These are phyloP conservation scores for Acanthococcus lagerstroemiae DNA, from an alignment of 2,888 invertebrate genomes.

Conservation along the genomic window DNA sequence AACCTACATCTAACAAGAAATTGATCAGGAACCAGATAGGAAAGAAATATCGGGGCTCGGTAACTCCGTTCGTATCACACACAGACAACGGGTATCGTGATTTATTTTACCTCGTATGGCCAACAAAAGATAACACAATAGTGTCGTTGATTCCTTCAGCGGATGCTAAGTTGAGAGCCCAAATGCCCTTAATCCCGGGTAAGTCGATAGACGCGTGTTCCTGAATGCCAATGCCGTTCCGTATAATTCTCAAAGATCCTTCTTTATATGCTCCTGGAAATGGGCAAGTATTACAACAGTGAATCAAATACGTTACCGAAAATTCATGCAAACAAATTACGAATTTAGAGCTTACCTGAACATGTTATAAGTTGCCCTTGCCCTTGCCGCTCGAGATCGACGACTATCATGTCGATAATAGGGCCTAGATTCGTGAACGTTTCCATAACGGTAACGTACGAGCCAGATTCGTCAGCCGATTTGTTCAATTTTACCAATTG, in stretches of 20 bases:
- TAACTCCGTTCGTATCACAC: too few relatives aligned
- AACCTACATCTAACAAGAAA: too few relatives aligned
- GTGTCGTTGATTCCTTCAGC: conserved; percentile 63
- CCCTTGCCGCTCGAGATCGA: conserved; percentile 90
- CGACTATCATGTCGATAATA: conserved; percentile 95
- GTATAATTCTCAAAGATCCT: conserved; percentile 90
- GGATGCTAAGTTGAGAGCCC: conserved; percentile 71
- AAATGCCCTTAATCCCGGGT: conserved; percentile 94
- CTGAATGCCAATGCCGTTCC: conserved; percentile 97
- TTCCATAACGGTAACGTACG: conserved; percentile 90
- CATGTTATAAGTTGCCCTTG: conserved; percentile 97
- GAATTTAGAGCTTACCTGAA: conserved; percentile 58
- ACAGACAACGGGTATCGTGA: too few relatives aligned
- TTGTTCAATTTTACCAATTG: conserved; percentile 83
- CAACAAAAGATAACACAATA: conserved; percentile 89
- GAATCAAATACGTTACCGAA: background rate
- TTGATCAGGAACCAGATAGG: too few relatives aligned
- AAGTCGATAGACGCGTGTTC: conserved; percentile 96
- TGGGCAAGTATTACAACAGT: background rate
- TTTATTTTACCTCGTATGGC: conserved; percentile 72
- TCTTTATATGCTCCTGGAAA: conserved; percentile 77
- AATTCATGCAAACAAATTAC: background rate
- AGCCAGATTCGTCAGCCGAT: conserved; percentile 70
- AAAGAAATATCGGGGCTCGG: background rate
- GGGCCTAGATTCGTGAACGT: conserved; percentile 95